phyloP scores from a whole-genome alignment of 2,797 vertebrate species.

The Coranthus polyacanthus region DNA sequence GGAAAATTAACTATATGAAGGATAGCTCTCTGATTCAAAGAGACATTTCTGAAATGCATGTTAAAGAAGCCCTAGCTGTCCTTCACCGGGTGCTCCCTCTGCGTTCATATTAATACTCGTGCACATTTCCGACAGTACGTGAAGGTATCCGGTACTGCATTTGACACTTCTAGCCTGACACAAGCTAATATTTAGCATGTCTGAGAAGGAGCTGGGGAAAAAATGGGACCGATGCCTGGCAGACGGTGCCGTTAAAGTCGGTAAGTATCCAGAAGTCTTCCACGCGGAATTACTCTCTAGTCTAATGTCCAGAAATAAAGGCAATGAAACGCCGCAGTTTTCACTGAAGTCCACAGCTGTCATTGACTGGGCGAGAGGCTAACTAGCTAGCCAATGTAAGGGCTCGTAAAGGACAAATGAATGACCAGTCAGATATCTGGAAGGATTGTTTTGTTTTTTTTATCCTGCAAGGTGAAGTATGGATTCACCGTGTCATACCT shows the following conservation, averaged over 20 bases:
- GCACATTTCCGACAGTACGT: neutral
- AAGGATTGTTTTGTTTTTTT: neutral
- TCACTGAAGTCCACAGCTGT: constrained; percentile 41
- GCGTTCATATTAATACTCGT: accelerated
- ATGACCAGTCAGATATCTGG: neutral
- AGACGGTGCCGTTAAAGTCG: constrained; percentile 83
- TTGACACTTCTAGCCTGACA: constrained; percentile 58
- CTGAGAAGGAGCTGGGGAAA: constrained; percentile 85
- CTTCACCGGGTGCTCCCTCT: no score
- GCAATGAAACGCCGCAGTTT: neutral
- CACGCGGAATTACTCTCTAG: accelerated
- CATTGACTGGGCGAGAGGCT: constrained; percentile 70
- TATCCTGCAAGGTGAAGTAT: neutral
- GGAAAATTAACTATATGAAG: neutral
- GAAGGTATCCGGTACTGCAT: constrained; percentile 52
- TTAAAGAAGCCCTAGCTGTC: accelerated
- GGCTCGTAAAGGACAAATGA: constrained; percentile 67
- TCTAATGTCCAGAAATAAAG: neutral
- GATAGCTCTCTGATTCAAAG: accelerated
- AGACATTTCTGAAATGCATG: accelerated
- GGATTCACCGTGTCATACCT: neutral
- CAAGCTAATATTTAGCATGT: constrained; percentile 79
- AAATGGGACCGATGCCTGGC: constrained; percentile 87
- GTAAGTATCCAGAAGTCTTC: constrained; percentile 67
- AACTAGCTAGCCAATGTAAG: constrained; percentile 66